phyloP scores from a whole-genome alignment of 2,888 invertebrate genomes.

The Eretmocerus hayati region DNA sequence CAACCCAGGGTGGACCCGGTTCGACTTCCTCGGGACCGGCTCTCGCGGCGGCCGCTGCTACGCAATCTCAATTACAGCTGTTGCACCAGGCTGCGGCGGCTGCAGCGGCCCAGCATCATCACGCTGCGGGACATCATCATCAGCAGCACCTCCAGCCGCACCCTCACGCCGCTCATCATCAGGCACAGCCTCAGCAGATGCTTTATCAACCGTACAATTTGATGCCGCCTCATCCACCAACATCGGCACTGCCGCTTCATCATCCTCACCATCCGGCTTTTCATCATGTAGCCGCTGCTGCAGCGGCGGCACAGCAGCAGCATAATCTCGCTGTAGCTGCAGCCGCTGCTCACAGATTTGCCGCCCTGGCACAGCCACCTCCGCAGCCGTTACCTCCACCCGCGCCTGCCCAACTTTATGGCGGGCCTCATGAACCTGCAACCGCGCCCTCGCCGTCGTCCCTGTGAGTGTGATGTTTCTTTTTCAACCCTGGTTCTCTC shows the following conservation, averaged over 20 bases:
- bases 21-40: conserved; percentile 4
- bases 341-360: neutral
- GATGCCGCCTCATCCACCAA: neutral
- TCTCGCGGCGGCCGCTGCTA: conserved; percentile 13
- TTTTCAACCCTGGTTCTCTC: too few species aligned
- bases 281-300: conserved; percentile 26
- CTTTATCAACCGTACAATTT: conserved; percentile 45
- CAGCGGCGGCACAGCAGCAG: conserved; percentile 13
- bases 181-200: conserved; percentile 20
- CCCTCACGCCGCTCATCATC: neutral
- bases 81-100: conserved; percentile 24
- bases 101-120: conserved; percentile 11
- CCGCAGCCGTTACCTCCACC: conserved; percentile 15
- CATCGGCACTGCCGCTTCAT: conserved; percentile 24
- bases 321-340: neutral
- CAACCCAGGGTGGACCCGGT: conserved; percentile 31
- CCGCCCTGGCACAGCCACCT: conserved; percentile 7
- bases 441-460: too few species aligned
- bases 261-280: conserved; percentile 26
- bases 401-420: neutral
- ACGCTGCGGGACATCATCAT: neutral
- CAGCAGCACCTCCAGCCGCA: conserved; percentile 3
- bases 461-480: too few species aligned
- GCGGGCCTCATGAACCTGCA: neutral
- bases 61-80: conserved; percentile 36